Base-by-base conservation (phyloP, 2,113 vertebrate genomes). In the Colius striatus region DNA sequence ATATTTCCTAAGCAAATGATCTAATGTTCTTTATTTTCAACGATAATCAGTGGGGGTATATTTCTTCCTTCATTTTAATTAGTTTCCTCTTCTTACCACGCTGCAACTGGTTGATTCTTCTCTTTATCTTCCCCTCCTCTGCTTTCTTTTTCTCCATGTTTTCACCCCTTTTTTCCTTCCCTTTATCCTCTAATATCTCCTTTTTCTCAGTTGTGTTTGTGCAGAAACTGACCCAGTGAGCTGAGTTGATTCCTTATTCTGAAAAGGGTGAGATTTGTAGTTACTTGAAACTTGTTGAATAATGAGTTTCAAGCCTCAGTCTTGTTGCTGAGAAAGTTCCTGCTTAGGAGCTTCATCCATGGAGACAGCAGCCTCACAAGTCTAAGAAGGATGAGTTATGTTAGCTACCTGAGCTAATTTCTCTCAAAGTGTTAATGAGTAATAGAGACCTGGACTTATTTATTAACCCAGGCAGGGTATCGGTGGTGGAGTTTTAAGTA, bases 321-420 rank as follows among this genome's bases (percentile, higher is more conserved):
- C 67, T 84, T 83, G 73, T 54, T 81, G 84, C 93, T 86, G 70
- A 43, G 45, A 76, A 90, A 82, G 77, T 78, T 96, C 50, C 90
- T 89, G 34, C 48, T 87, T 88, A 75, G 86, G 82, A 93, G 36
- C 73, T 92, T 74, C 68, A 53, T 74, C 76, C 88, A 84, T 75
- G 73, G 51, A 67, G 53, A 22, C 65, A 76, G 47, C 76, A 83
- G 84, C 71, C 89, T 74, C 84, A 65, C 22, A 34, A 29, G 45
- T 78, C 53, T 63, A 18, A 22, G 45, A 88, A 66, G 62, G 38
- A 43, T 65, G 83, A 87, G 34, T 93, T 96, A 36, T 61, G 23
- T 63, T 10, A 3, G 27, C 57, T 68, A 81, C 53, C 84, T 88
- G 76, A 80, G 79, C 73, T 72, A 36, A 75, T 88, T 92, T 11